These are phyloP conservation scores for Pseudobourletiella spinata DNA, from an alignment of 1,140 invertebrate species.

Conservation along the genomic window DNA sequence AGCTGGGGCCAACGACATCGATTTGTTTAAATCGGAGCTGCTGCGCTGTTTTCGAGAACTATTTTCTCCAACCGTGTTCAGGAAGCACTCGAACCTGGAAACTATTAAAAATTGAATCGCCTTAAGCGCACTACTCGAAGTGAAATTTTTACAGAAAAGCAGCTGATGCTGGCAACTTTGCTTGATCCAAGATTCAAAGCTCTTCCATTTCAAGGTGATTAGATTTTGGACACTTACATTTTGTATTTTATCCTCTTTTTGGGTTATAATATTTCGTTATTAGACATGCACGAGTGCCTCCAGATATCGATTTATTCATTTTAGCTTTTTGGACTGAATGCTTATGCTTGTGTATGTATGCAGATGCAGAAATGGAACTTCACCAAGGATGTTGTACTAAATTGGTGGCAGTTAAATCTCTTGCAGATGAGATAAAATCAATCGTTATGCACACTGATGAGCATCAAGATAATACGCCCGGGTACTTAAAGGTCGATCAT, in stretches of 20 bases:
- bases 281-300: neutral
- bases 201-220: neutral
- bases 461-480: neutral
- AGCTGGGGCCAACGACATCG: too few species aligned
- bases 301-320: neutral
- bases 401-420: too few species aligned
- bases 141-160: neutral
- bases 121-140: neutral
- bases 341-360: too few species aligned
- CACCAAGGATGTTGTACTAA: neutral
- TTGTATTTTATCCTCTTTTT: too few species aligned
- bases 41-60: neutral
- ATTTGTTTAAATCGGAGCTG: too few species aligned
- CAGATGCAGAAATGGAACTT: neutral
- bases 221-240: too few species aligned
- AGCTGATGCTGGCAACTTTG: neutral
- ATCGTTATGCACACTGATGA: too few species aligned
- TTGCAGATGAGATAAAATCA: too few species aligned
- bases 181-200: neutral
- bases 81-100: neutral
- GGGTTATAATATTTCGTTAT: neutral
- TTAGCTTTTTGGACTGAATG: neutral
- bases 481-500: neutral
- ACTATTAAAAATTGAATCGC: neutral
- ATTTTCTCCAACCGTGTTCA: neutral